phyloP scores from a whole-genome alignment of 2,797 vertebrate species.

The Muscicapa striata region DNA sequence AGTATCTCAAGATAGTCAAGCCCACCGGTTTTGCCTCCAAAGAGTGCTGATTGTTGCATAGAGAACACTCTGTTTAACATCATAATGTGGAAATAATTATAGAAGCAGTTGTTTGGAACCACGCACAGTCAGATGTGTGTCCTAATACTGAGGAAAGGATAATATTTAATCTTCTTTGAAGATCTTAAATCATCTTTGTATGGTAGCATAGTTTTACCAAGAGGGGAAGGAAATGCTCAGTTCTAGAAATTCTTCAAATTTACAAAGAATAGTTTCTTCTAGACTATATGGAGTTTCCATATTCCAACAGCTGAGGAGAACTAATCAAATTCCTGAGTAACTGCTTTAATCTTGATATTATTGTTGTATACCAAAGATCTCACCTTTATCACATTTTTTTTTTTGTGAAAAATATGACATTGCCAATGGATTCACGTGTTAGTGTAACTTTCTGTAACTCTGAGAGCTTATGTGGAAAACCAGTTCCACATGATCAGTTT shows the following conservation, averaged over 20 bases:
- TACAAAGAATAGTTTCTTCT: background rate
- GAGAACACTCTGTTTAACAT: background rate
- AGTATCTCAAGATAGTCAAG: background rate
- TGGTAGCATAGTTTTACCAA: background rate
- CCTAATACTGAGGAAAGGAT: background rate
- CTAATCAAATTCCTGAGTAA: background rate
- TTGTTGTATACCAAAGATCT: background rate
- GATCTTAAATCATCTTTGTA: background rate
- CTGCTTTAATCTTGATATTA: background rate
- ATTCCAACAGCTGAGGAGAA: background rate
- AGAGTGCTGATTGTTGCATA: background rate
- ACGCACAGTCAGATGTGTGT: background rate
- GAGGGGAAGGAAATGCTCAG: background rate
- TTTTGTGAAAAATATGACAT: background rate
- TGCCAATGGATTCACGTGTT: background rate
- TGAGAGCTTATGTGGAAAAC: background rate
- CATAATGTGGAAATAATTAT: background rate
- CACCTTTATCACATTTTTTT: background rate
- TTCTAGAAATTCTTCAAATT: background rate
- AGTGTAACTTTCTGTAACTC: background rate
- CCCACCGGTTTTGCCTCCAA: background rate
- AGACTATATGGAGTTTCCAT: background rate
- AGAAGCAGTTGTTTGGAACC: background rate
- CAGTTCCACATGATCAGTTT: background rate
- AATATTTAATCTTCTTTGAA: background rate